Conservation (phyloP, 2,113 vertebrate genomes). For the Chelonoidis abingdonii region DNA sequence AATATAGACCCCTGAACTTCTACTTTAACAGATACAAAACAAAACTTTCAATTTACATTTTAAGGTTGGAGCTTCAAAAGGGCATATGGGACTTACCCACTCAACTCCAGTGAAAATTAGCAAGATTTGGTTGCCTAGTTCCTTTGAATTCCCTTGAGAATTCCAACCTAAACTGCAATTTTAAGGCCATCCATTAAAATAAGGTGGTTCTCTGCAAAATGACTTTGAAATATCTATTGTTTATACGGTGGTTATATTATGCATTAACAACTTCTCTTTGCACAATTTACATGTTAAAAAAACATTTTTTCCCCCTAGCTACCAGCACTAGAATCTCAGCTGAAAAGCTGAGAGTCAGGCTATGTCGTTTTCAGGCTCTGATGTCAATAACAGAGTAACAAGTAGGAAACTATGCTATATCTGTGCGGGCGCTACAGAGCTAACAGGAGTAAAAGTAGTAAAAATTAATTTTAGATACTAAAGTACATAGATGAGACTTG, state of each 20-base stretch:
- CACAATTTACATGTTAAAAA: neutral
- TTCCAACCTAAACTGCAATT: neutral
- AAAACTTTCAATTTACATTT: neutral
- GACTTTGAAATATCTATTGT: neutral
- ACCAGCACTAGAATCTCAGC: neutral
- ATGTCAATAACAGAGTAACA: neutral
- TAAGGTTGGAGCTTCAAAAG: neutral
- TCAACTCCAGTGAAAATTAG: neutral
- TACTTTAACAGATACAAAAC: neutral
- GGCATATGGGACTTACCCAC: neutral
- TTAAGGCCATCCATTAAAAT: neutral
- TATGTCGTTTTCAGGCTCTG: neutral
- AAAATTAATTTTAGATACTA: neutral
- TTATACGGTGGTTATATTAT: neutral
- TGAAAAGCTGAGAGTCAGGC: neutral
- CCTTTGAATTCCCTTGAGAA: neutral
- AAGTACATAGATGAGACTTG: neutral
- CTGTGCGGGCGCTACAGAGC: accelerated
- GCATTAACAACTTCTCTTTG: neutral
- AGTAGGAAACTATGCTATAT: neutral
- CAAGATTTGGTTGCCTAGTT: neutral
- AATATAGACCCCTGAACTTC: neutral
- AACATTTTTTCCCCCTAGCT: neutral
- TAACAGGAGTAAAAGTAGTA: neutral
- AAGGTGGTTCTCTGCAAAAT: neutral